A percentile compares a stretch with the other conserved stretches of the same genome.
These are phyloP conservation scores for Trialeurodes vaporariorum DNA, from an alignment of 1,140 invertebrate genomes.

Conservation along the genomic window DNA sequence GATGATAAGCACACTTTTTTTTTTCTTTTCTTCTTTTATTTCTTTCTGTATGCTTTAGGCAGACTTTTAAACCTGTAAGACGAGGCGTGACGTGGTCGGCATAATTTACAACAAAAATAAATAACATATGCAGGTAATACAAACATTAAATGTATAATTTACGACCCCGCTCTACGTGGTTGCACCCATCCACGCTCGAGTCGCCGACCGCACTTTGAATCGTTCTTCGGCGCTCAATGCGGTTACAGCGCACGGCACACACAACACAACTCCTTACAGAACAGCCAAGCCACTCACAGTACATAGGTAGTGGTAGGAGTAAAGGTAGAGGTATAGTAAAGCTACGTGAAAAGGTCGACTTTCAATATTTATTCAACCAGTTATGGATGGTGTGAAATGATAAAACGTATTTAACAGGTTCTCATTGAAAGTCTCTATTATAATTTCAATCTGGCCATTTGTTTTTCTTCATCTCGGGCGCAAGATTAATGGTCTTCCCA, in stretches of 20 bases:
- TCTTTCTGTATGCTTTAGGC: neutral
- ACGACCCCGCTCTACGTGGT: neutral
- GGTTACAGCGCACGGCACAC: no score
- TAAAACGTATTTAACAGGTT: neutral
- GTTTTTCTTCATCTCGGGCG: neutral
- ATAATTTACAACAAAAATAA: conserved; percentile 1
- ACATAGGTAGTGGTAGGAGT: no score
- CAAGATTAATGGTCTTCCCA: neutral
- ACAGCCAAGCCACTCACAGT: no score
- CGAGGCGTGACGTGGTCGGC: neutral
- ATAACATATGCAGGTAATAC: neutral
- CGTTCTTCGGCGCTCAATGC: no score
- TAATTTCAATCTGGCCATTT: neutral
- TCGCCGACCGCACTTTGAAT: no score
- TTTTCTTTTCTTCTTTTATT: no score
- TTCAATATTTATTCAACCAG: neutral
- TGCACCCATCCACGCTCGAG: neutral
- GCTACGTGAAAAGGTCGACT: neutral
- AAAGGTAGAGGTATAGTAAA: no score
- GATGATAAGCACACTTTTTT: no score
- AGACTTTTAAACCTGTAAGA: neutral
- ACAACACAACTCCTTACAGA: no score
- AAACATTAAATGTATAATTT: conserved; percentile 1
- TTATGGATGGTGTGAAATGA: neutral
- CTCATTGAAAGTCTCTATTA: neutral